phyloP scores from a whole-genome alignment of 2,888 invertebrate genomes.

The Sinohyriopsis cumingii region DNA sequence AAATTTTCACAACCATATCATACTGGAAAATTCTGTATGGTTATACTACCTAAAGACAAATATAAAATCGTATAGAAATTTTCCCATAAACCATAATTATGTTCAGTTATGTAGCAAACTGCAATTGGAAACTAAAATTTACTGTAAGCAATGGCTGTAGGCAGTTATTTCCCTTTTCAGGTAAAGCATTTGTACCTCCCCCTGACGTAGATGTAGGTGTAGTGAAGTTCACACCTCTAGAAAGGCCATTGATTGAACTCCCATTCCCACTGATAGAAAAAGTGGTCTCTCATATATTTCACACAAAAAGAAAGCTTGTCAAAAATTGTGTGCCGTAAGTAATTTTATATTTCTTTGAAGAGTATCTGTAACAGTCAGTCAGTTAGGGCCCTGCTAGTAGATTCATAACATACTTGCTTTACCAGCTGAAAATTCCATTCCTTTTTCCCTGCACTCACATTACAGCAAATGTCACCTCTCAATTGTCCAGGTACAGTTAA shows the following conservation, averaged over 20 bases:
- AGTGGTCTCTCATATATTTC: slow-evolving; percentile 88
- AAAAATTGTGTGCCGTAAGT: slow-evolving; percentile 68
- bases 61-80: too few relatives aligned
- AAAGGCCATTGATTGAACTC: slow-evolving; percentile 81
- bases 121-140: too few relatives aligned
- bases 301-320: slow-evolving; percentile 87
- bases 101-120: too few relatives aligned
- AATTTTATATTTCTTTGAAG: not conserved
- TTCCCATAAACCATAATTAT: too few relatives aligned
- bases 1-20: too few relatives aligned
- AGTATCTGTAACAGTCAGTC: not conserved
- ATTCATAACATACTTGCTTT: not conserved
- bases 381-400: too few relatives aligned
- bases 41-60: too few relatives aligned
- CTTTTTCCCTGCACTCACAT: too few relatives aligned
- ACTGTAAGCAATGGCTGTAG: too few relatives aligned
- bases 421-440: not conserved
- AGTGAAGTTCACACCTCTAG: slow-evolving; percentile 87
- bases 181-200: slow-evolving; percentile 89
- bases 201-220: slow-evolving; percentile 98
- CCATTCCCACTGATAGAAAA: slow-evolving; percentile 92
- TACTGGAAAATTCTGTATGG: too few relatives aligned
- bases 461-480: too few relatives aligned
- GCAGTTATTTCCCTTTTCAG: slow-evolving; percentile 66
- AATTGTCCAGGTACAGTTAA: too few relatives aligned